These are phyloP conservation scores for Phengaris alcon DNA, from an alignment of 2,888 invertebrate species.

Conservation along the genomic window DNA sequence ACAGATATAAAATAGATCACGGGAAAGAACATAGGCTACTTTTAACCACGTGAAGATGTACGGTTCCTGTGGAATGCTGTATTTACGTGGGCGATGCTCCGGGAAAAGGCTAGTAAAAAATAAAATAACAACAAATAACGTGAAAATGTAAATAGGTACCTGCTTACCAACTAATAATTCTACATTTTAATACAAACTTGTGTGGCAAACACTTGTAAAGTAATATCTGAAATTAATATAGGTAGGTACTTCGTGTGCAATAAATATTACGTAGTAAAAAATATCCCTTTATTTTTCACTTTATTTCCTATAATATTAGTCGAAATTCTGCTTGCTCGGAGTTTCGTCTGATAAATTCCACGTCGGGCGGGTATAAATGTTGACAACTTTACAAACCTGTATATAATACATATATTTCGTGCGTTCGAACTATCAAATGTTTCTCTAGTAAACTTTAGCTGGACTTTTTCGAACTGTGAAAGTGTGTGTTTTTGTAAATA, in stretches of 20 bases:
- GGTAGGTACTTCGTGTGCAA: background rate
- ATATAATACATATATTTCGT: background rate
- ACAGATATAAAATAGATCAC: no score
- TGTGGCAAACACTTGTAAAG: background rate
- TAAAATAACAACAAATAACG: no score
- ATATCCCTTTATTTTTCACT: background rate
- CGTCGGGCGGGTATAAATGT: slow-evolving; percentile 11
- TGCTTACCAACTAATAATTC: no score
- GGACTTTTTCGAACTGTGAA: background rate
- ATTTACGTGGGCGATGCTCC: no score
- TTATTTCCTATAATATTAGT: background rate
- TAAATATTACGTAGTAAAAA: background rate
- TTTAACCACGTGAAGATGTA: no score
- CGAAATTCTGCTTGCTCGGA: background rate
- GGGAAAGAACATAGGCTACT: no score
- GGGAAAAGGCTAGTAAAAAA: no score
- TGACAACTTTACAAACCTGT: slow-evolving; percentile 17
- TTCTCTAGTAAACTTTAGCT: background rate
- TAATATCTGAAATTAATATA: background rate
- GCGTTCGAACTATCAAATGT: background rate
- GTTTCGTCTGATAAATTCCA: background rate
- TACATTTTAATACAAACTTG: no score
- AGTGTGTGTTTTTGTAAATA: slow-evolving; percentile 1
- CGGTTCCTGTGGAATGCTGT: no score
- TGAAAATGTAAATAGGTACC: no score